A percentile compares a stretch with the other conserved stretches of the same genome.
Evolutionary conservation across 2,113 vertebrate genomes (phyloP).

Genomic region (Perognathus longimembris): DNA sequence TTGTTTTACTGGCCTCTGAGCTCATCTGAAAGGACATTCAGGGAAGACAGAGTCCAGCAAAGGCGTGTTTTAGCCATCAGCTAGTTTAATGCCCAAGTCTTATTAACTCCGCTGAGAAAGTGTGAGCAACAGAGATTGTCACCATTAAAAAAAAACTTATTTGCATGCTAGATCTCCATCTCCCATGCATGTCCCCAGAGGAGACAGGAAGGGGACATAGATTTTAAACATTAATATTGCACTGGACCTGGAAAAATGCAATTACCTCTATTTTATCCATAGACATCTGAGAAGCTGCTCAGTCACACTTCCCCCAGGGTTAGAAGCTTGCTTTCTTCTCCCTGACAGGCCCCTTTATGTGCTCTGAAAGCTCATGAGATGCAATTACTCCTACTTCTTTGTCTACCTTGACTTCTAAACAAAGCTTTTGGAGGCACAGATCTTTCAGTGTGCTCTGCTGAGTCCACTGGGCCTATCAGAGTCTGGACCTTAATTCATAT

Average conservation of each 20-base stretch:
- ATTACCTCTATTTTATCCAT: neutral
- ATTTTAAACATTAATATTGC: neutral
- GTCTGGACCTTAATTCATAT: neutral
- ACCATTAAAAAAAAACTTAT: neutral
- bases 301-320: too few species aligned
- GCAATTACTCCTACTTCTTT: neutral
- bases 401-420: neutral
- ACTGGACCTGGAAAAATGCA: neutral
- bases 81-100: neutral
- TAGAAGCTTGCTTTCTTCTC: neutral
- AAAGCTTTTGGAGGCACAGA: neutral
- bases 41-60: neutral
- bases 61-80: slow-evolving; percentile 5
- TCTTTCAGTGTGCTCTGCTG: neutral
- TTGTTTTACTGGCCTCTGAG: neutral
- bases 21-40: neutral
- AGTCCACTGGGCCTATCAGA: neutral
- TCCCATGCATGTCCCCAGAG: neutral
- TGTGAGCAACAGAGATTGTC: neutral
- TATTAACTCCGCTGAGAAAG: neutral
- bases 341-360: neutral
- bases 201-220: neutral
- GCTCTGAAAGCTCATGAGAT: neutral
- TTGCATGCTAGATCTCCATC: neutral
- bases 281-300: neutral